Base-by-base conservation (phyloP, 53 echinoderm and acorn worm species). In the Patiria pectinifera region DNA sequence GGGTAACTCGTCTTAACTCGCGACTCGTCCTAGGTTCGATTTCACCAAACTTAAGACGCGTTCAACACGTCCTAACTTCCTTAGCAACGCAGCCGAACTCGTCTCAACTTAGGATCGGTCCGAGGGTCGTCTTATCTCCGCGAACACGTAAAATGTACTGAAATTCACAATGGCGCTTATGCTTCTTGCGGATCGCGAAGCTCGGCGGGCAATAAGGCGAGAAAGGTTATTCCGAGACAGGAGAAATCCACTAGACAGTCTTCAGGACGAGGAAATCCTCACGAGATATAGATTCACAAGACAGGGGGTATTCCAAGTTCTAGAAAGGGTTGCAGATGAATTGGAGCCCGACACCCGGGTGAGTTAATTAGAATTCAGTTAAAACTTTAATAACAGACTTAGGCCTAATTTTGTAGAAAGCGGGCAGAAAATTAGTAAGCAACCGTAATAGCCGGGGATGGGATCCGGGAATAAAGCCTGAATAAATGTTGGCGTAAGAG, bases 151-250 rank as follows among this genome's bases (percentile, higher is more conserved):
- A 4, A 74, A n/a, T 22, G 6, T 74, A 22, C 24, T 74, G 74
- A 22, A 74, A 23, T 21, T 10, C 0, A 74, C 74, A 74, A 82
- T 59, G 82, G 59, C 82, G 59, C 82, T 82, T 48, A 82, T 82
- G 82, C 82, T 82, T 82, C 58, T 58, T n/a, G 82, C 59, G 13
- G 59, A 82, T 82, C 45, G 5, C 48, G 82, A 58, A 59, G 82
- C 59, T 48, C 45, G 82, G 48, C 19, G 82, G 19, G 82, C 82
- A 46, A 22, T 82, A 2, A 82, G 82, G 48, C 15, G 82, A 82
- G 82, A 82, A 15, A 82, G 82, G n/a, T 12, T 82, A 82, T 82
- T 82, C 23, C 58, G 82, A 45, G 82, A 82, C 21, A 59, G 82
- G 45, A 48, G 59, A 22, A 82, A 82, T 59, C 82, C 82, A 23